A percentile compares a stretch with the other conserved stretches of the same genome.
Evolutionary conservation across 2,888 invertebrate species (phyloP).

Genomic region (Drosophila sordidula): DNA sequence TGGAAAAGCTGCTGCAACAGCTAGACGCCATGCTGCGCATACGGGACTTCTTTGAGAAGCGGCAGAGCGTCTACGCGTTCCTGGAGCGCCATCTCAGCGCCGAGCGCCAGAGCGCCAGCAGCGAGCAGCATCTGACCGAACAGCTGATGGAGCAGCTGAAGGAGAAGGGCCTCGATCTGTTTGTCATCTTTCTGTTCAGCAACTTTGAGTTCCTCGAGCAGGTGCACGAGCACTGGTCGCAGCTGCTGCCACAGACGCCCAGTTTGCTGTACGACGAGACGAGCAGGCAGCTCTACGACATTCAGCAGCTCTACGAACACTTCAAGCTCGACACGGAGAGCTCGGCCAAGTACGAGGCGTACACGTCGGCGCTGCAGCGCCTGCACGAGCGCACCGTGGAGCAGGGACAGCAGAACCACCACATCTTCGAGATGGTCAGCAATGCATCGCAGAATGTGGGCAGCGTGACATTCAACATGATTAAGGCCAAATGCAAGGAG

Average conservation of each 20-base stretch:
- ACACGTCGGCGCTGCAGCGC: slow-evolving; percentile 55
- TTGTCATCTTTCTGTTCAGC: slow-evolving; percentile 79
- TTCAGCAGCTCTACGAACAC: slow-evolving; percentile 66
- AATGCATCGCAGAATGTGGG: slow-evolving; percentile 81
- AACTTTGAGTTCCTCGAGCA: slow-evolving; percentile 81
- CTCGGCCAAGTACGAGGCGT: slow-evolving; percentile 71
- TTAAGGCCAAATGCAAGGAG: slow-evolving; percentile 73
- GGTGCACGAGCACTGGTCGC: slow-evolving; percentile 72
- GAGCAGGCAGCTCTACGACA: slow-evolving; percentile 59
- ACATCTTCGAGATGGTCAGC: slow-evolving; percentile 76
- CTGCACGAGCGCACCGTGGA: slow-evolving; percentile 66
- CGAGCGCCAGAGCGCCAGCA: slow-evolving; percentile 39
- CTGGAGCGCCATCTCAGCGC: slow-evolving; percentile 62
- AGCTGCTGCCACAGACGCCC: slow-evolving; percentile 57
- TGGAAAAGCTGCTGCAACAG: slow-evolving; percentile 66
- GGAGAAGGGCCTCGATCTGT: slow-evolving; percentile 75
- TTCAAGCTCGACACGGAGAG: slow-evolving; percentile 80
- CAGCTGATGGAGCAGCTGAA: slow-evolving; percentile 69
- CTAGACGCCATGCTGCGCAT: slow-evolving; percentile 65
- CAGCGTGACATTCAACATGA: slow-evolving; percentile 79
- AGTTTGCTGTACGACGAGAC: slow-evolving; percentile 52
- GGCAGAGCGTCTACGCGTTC: slow-evolving; percentile 76
- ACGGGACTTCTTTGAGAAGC: slow-evolving; percentile 76
- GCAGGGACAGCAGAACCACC: slow-evolving; percentile 57
- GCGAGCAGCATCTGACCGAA: slow-evolving; percentile 57